Evolutionary conservation across 2,888 invertebrate species (phyloP).

Genomic region (Zeuzera pyrina): DNA sequence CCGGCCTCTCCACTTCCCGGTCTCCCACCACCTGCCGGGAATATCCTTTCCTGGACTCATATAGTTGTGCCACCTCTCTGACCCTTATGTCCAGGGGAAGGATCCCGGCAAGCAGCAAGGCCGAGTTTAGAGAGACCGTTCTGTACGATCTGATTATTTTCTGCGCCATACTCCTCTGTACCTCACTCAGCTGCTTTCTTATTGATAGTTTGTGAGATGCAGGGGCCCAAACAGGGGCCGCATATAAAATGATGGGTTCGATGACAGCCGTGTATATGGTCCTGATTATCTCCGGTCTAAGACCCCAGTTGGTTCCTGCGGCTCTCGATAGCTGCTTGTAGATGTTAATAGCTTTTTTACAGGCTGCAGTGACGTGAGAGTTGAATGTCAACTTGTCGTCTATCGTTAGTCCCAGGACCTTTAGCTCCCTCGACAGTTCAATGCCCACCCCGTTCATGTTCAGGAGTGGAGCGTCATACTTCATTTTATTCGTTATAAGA

Average conservation of each 20-base stretch:
- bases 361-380: slow-evolving; percentile 2
- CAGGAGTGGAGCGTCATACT: slow-evolving; percentile 1
- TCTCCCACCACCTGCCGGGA: no score
- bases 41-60: slow-evolving; percentile 1
- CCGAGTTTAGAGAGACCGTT: slow-evolving; percentile 1
- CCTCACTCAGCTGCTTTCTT: not conserved
- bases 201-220: not conserved
- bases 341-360: slow-evolving; percentile 3
- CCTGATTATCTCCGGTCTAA: slow-evolving; percentile 2
- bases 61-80: not conserved
- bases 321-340: slow-evolving; percentile 3
- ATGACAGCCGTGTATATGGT: slow-evolving; percentile 1
- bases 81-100: slow-evolving; percentile 1
- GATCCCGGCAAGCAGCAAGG: not conserved
- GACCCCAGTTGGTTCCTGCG: not conserved
- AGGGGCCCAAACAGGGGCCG: slow-evolving; percentile 1
- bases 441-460: slow-evolving; percentile 1
- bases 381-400: slow-evolving; percentile 5
- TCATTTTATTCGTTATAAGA: slow-evolving; percentile 3
- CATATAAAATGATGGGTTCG: slow-evolving; percentile 5
- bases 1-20: no score
- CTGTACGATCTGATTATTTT: slow-evolving; percentile 1
- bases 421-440: not conserved
- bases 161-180: slow-evolving; percentile 1
- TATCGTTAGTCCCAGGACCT: slow-evolving; percentile 4